Evolutionary conservation across 92 coral and sea anemone genomes (phyloP).

Genomic region (Bergia sp.): DNA sequence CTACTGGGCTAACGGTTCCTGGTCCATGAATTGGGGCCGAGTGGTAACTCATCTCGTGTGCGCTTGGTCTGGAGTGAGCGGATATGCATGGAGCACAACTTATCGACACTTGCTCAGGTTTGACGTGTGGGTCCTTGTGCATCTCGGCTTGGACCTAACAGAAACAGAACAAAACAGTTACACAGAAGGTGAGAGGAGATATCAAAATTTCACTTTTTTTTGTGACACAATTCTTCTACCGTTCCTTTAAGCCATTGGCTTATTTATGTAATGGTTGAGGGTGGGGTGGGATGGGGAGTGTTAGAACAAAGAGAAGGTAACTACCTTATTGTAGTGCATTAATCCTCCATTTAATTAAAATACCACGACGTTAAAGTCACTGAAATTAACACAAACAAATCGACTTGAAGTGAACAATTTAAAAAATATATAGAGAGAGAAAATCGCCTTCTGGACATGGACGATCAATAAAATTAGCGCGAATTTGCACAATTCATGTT

Average conservation of each 20-base stretch:
- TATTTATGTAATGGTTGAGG: no score
- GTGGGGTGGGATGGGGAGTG: no score
- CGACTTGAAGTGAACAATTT: no score
- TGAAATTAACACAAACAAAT: no score
- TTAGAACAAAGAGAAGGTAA: no score
- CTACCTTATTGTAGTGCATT: no score
- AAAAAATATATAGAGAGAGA: no score
- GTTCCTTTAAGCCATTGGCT: neutral
- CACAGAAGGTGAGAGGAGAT: neutral
- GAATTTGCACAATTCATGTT: no score
- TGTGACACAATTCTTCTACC: neutral
- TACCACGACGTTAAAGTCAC: no score
- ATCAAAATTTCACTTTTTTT: neutral
- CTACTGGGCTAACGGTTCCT: constrained; percentile 77
- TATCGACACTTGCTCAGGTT: constrained; percentile 92
- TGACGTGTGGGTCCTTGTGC: constrained; percentile 91
- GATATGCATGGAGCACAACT: constrained; percentile 68
- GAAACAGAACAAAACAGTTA: neutral
- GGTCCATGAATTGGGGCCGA: constrained; percentile 58
- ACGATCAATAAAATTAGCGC: no score
- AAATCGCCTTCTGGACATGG: no score
- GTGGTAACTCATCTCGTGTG: constrained; percentile 71
- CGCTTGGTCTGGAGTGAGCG: constrained; percentile 70
- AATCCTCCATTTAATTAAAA: no score
- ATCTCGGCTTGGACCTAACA: constrained; percentile 87